Conservation (phyloP, 2,888 invertebrate species). For the Zootermopsis nevadensis region DNA sequence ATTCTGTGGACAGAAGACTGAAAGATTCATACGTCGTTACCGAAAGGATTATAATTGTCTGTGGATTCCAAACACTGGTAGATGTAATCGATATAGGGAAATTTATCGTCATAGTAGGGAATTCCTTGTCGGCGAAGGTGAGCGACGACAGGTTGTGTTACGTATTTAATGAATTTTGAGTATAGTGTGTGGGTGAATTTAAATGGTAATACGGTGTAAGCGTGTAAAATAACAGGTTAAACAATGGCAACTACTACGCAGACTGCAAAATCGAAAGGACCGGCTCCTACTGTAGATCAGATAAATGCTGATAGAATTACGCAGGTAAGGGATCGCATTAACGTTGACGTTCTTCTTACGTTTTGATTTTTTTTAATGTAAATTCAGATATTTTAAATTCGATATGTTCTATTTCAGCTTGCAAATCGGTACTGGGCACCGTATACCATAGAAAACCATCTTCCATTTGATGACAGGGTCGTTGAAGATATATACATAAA, state of each 20-base stretch:
- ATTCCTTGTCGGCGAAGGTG: too few species aligned
- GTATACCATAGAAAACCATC: slow-evolving; percentile 77
- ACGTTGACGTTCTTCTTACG: background rate
- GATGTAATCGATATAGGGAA: too few species aligned
- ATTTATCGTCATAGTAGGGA: too few species aligned
- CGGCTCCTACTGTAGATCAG: slow-evolving; percentile 87
- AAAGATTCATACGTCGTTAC: too few species aligned
- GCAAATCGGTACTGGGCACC: slow-evolving; percentile 95
- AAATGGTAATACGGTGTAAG: too few species aligned
- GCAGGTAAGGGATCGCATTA: slow-evolving; percentile 69
- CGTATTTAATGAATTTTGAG: too few species aligned
- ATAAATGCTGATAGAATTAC: slow-evolving; percentile 92
- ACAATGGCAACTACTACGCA: slow-evolving; percentile 2
- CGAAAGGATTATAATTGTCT: too few species aligned
- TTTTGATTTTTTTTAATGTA: background rate
- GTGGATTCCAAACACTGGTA: too few species aligned
- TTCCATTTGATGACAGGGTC: slow-evolving; percentile 80
- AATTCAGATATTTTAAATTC: slow-evolving; percentile 29
- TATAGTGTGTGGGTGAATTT: too few species aligned
- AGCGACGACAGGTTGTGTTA: too few species aligned
- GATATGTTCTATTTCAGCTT: slow-evolving; percentile 71
- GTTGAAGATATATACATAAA: slow-evolving; percentile 89
- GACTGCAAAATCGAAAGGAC: slow-evolving; percentile 59
- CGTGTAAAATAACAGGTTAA: background rate
- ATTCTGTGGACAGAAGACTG: too few species aligned